Evolutionary conservation across 1,140 invertebrate genomes (phyloP).

Genomic region (Brachionus rotundiformis): DNA sequence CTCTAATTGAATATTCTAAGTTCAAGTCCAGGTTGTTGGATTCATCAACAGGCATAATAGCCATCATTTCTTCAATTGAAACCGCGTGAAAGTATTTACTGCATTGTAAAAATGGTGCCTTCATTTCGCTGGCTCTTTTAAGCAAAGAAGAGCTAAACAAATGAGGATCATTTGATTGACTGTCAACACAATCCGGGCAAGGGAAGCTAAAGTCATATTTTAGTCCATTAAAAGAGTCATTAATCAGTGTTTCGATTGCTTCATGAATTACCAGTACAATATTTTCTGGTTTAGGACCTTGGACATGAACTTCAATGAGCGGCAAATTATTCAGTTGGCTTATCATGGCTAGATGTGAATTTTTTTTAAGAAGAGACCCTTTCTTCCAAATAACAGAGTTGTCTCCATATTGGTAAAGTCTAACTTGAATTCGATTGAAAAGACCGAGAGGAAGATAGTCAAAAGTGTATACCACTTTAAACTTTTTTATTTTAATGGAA

Average conservation of each 20-base stretch:
- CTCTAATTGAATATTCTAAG: constrained; percentile 58
- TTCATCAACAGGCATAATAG: constrained; percentile 58
- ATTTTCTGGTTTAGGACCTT: constrained; percentile 61
- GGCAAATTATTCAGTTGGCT: constrained; percentile 55
- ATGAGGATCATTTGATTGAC: background rate
- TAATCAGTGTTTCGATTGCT: constrained; percentile 60
- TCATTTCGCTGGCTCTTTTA: constrained; percentile 57
- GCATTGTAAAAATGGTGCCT: constrained; percentile 62
- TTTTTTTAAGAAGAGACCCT: constrained; percentile 60
- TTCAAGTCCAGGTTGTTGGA: constrained; percentile 58
- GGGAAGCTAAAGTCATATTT: constrained; percentile 59
- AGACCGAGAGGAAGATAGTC: constrained; percentile 60
- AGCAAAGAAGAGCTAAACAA: constrained; percentile 58
- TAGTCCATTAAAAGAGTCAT: constrained; percentile 60
- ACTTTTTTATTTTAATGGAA: background rate
- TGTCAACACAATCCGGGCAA: constrained; percentile 60
- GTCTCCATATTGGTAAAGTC: constrained; percentile 61
- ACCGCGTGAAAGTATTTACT: constrained; percentile 62
- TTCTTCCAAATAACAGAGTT: constrained; percentile 61
- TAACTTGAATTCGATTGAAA: constrained; percentile 63
- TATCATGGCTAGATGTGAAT: constrained; percentile 58
- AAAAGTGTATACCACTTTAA: constrained; percentile 53
- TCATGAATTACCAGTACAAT: constrained; percentile 62
- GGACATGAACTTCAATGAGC: constrained; percentile 58
- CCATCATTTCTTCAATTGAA: constrained; percentile 59